Conservation (phyloP, 2,888 invertebrate genomes). For the Ceraclea dissimilis region DNA sequence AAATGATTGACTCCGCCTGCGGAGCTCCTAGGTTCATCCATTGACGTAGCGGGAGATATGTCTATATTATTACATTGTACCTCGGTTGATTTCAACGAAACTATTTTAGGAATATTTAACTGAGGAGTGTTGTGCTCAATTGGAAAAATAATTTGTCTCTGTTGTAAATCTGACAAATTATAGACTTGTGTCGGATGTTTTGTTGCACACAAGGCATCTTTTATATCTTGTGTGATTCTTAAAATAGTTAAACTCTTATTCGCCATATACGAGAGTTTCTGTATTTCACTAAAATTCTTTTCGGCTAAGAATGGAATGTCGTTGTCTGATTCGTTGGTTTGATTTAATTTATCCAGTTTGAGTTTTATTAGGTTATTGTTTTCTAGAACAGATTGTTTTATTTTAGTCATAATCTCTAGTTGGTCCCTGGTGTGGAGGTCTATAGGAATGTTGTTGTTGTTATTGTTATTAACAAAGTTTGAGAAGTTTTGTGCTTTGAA, state of each 20-base stretch:
- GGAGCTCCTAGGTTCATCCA: constrained; percentile 40
- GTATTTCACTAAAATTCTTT: constrained; percentile 43
- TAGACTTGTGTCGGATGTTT: not conserved
- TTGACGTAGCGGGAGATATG: constrained; percentile 38
- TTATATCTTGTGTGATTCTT: constrained; percentile 7
- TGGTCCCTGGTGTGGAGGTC: constrained; percentile 34
- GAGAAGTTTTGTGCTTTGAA: constrained; percentile 25
- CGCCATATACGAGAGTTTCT: constrained; percentile 43
- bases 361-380: constrained; percentile 45
- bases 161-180: not conserved
- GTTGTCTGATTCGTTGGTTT: constrained; percentile 25
- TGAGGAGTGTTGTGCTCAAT: constrained; percentile 28
- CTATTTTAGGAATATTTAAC: constrained; percentile 41
- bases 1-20: constrained; percentile 35
- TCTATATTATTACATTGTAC: constrained; percentile 28
- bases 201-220: not conserved
- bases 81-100: constrained; percentile 36
- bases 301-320: constrained; percentile 40
- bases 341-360: constrained; percentile 32
- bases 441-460: constrained; percentile 29
- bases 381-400: constrained; percentile 40
- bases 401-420: constrained; percentile 40
- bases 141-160: constrained; percentile 1
- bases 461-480: constrained; percentile 17
- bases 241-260: constrained; percentile 42